Conservation (phyloP, 1,140 invertebrate species). For the Eciton burchellii region DNA sequence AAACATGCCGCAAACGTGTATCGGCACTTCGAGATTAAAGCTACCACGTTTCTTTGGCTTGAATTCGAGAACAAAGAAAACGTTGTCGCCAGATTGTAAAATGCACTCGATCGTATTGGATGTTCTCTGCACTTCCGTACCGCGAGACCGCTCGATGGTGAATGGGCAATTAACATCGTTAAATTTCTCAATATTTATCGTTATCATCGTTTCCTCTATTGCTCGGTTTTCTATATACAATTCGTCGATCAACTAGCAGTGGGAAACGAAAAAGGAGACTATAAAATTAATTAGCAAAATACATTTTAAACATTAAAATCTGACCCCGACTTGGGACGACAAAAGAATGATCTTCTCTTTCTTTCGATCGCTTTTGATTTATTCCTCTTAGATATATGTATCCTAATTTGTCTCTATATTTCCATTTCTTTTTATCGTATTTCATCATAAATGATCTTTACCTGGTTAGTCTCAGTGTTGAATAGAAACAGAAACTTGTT, state of each 20-base stretch:
- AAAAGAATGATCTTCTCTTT: too few species aligned
- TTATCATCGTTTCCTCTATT: conserved; percentile 6
- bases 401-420: not conserved
- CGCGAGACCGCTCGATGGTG: conserved; percentile 56
- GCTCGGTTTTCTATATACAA: conserved; percentile 61
- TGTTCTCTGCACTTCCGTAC: conserved; percentile 22
- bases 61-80: conserved; percentile 62
- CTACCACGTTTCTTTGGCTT: conserved; percentile 50
- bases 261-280: not conserved
- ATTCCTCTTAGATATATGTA: not conserved
- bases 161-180: conserved; percentile 51
- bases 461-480: conserved; percentile 37
- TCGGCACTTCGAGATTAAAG: conserved; percentile 62
- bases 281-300: not conserved
- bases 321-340: too few species aligned
- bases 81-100: conserved; percentile 27
- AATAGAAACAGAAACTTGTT: conserved; percentile 69
- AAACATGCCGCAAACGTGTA: conserved; percentile 57
- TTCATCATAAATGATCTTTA: conserved; percentile 1
- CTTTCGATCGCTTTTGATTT: too few species aligned
- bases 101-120: conserved; percentile 44
- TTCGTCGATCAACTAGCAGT: conserved; percentile 50
- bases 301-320: not conserved
- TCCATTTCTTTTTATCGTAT: not conserved
- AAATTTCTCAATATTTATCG: conserved; percentile 62